These are phyloP conservation scores for Halictus rubicundus DNA, from an alignment of 1,140 invertebrate genomes.

Conservation along the genomic window DNA sequence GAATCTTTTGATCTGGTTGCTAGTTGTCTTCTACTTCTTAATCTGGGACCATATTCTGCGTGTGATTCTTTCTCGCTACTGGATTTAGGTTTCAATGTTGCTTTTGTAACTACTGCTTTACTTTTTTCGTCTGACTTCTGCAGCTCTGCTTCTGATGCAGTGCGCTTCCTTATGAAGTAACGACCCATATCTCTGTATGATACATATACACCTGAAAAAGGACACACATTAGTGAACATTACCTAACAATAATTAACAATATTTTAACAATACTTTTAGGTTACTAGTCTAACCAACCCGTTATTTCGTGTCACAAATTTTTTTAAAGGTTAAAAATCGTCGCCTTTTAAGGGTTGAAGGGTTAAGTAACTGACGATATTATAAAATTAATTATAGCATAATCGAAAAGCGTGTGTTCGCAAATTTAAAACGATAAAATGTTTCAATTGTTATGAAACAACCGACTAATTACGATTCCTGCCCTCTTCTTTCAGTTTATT, in stretches of 20 bases:
- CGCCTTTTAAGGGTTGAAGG: no score
- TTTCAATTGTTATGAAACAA: background rate
- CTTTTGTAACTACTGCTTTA: no score
- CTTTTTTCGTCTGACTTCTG: background rate
- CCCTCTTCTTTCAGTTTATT: background rate
- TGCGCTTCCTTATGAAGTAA: conserved; percentile 5
- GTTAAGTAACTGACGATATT: no score
- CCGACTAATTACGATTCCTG: background rate
- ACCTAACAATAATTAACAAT: no score
- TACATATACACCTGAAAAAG: conserved; percentile 20
- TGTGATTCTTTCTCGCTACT: background rate
- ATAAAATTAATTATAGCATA: no score
- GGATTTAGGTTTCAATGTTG: background rate
- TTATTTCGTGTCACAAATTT: no score
- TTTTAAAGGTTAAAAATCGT: no score
- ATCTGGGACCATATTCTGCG: background rate
- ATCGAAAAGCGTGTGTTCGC: background rate
- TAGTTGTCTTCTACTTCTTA: background rate
- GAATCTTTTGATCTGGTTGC: background rate
- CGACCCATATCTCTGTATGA: background rate
- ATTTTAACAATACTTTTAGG: no score
- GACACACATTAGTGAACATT: background rate
- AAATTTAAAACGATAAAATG: background rate
- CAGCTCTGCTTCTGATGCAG: background rate
- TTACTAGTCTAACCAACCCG: no score